Conservation (phyloP, 2,113 vertebrate species). For the Polypterus bichir region DNA sequence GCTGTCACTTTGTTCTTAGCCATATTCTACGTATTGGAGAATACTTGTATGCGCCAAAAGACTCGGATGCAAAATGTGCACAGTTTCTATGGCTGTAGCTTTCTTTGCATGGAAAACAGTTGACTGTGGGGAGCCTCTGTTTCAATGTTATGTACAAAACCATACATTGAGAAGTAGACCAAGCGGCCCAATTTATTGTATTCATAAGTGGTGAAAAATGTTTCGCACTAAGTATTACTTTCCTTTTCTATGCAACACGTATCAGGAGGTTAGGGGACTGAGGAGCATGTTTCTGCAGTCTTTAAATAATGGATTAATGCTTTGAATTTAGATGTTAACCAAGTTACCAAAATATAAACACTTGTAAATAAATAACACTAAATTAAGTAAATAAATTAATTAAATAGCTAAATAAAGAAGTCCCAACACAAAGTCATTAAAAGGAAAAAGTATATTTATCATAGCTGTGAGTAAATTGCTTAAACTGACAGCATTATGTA, state of each 20-base stretch:
- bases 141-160: too few relatives aligned
- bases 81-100: too few relatives aligned
- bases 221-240: conserved; percentile 25
- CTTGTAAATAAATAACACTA: conserved; percentile 74
- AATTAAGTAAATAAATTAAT: conserved; percentile 47
- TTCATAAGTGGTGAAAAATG: conserved; percentile 17
- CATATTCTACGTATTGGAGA: too few relatives aligned
- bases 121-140: too few relatives aligned
- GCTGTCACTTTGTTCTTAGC: too few relatives aligned
- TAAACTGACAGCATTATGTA: conserved; percentile 79
- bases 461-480: conserved; percentile 60
- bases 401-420: conserved; percentile 28
- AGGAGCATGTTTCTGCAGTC: conserved; percentile 29
- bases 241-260: conserved; percentile 59
- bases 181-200: too few relatives aligned
- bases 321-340: conserved; percentile 34
- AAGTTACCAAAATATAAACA: conserved; percentile 57
- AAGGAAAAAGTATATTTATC: conserved; percentile 73
- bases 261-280: conserved; percentile 23
- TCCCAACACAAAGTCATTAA: conserved; percentile 34
- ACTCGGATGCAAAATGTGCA: too few relatives aligned
- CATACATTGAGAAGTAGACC: too few relatives aligned
- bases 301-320: conserved; percentile 39
- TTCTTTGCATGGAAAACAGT: too few relatives aligned
- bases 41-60: too few relatives aligned